A percentile compares a stretch with the other conserved stretches of the same genome.
phyloP scores from a whole-genome alignment of 1,140 invertebrate species.

The Pygmarrhopalites habei region DNA sequence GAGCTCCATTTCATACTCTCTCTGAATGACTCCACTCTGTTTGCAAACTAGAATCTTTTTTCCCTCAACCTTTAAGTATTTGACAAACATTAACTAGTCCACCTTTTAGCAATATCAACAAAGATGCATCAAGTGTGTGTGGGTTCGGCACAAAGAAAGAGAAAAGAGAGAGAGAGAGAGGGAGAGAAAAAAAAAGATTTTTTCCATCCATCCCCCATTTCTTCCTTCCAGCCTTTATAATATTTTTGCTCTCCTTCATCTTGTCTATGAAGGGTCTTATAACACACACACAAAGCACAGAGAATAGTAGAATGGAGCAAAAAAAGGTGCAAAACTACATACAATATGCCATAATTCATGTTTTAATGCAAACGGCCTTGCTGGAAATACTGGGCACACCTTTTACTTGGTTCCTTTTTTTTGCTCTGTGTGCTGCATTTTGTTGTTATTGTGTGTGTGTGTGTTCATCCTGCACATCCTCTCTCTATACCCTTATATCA shows the following conservation, averaged over 20 bases:
- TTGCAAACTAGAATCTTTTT: no score
- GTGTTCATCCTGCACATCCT: neutral
- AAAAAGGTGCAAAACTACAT: neutral
- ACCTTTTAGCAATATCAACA: no score
- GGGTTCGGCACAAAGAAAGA: no score
- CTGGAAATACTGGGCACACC: neutral
- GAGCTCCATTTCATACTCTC: no score
- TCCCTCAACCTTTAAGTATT: no score
- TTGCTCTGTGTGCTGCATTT: neutral
- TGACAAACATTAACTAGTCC: no score
- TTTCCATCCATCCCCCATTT: no score
- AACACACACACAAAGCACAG: neutral
- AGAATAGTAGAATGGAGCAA: neutral
- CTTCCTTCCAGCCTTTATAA: no score
- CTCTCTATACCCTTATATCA: neutral
- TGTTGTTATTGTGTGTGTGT: neutral
- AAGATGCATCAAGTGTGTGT: no score
- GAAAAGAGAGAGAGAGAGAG: no score
- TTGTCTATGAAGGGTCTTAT: neutral
- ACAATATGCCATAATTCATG: neutral
- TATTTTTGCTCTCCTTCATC: neutral
- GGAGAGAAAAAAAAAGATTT: no score
- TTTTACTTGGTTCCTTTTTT: neutral
- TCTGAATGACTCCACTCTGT: no score
- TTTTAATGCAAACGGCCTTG: conserved; percentile 1